Conservation (phyloP, 2,797 vertebrate species). For the Microchirus variegatus region DNA sequence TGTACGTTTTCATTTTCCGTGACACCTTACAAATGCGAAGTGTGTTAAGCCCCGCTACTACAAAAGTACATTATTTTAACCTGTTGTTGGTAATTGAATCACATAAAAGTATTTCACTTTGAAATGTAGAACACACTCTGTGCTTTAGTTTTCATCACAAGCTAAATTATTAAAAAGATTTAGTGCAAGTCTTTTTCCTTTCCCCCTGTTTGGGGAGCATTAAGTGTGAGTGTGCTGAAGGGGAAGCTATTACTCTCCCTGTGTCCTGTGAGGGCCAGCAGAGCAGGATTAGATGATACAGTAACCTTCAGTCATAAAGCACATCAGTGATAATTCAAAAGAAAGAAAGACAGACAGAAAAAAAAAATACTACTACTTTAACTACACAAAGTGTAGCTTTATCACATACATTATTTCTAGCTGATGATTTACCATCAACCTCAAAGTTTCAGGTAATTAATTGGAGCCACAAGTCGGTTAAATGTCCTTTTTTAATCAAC, state of each 20-base stretch:
- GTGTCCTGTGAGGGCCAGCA: conserved; percentile 29
- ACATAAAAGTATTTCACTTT: conserved; percentile 46
- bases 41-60: conserved; percentile 29
- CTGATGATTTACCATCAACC: too few relatives aligned
- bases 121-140: conserved; percentile 52
- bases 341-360: too few relatives aligned
- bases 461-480: too few relatives aligned
- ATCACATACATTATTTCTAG: too few relatives aligned
- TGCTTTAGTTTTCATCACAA: conserved; percentile 31
- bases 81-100: conserved; percentile 58
- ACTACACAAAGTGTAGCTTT: too few relatives aligned
- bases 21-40: conserved; percentile 26
- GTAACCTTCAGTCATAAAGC: conserved; percentile 54
- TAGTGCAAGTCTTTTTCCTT: conserved; percentile 38
- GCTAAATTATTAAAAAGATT: conserved; percentile 70
- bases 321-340: conserved; percentile 19
- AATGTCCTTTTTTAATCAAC: too few relatives aligned
- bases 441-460: too few relatives aligned
- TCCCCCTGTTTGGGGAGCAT: conserved; percentile 49
- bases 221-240: conserved; percentile 52
- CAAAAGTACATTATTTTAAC: conserved; percentile 49
- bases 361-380: too few relatives aligned
- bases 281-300: conserved; percentile 52
- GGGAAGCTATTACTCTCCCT: conserved; percentile 53
- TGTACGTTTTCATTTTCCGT: conserved; percentile 40